phyloP scores from a whole-genome alignment of 2,113 vertebrate species.

The Pterocles gutturalis region DNA sequence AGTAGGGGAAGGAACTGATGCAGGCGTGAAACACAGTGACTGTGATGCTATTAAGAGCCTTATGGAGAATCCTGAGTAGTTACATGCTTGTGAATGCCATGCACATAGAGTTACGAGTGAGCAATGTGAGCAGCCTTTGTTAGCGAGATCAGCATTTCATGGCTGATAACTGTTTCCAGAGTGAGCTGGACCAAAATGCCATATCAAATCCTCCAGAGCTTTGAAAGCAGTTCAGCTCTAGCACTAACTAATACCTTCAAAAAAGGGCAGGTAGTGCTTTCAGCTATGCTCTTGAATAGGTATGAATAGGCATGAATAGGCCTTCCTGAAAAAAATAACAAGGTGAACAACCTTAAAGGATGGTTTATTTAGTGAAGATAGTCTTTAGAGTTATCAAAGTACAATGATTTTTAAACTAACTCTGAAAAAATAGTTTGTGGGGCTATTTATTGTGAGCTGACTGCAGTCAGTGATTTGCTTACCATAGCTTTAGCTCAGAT shows the following conservation, averaged over 20 bases:
- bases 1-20: background rate
- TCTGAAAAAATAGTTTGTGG: background rate
- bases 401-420: background rate
- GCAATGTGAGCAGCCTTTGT: background rate
- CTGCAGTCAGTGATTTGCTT: background rate
- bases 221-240: background rate
- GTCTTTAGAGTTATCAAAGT: background rate
- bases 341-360: background rate
- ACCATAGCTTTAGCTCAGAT: background rate
- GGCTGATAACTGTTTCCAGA: background rate
- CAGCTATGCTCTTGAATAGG: background rate
- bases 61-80: background rate
- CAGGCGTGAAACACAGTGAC: background rate
- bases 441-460: background rate
- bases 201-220: background rate
- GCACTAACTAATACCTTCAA: background rate
- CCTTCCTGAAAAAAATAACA: background rate
- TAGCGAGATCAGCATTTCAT: background rate
- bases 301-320: background rate
- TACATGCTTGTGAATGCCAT: background rate
- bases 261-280: background rate
- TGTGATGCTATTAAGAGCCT: background rate
- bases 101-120: background rate
- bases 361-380: background rate
- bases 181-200: background rate